Evolutionary conservation across 2,113 vertebrate genomes (phyloP).

Genomic region (Pygoscelis adeliae): DNA sequence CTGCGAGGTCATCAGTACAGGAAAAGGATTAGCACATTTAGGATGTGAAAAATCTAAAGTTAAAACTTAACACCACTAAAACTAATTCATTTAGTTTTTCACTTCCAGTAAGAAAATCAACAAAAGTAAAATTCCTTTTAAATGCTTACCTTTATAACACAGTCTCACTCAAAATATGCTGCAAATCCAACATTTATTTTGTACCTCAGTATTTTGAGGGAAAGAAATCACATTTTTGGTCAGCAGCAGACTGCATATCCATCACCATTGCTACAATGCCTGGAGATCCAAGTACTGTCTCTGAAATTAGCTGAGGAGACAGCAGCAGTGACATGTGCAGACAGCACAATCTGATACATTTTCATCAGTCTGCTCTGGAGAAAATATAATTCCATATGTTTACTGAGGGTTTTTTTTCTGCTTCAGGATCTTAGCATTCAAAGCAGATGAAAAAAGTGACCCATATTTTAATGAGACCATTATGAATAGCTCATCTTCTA

Average conservation of each 20-base stretch:
- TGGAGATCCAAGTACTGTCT: conserved; percentile 8
- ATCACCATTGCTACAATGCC: background rate
- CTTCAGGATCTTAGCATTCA: background rate
- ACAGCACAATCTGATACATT: conserved; percentile 16
- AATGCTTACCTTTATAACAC: conserved; percentile 29
- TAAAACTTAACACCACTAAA: background rate
- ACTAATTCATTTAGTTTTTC: conserved; percentile 30
- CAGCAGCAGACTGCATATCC: background rate
- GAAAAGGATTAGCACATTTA: background rate
- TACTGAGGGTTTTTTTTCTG: background rate
- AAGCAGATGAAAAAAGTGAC: background rate
- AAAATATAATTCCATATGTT: background rate
- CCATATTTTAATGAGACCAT: background rate
- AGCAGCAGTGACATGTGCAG: conserved; percentile 2
- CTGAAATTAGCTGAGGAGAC: conserved; percentile 29
- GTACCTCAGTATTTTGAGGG: background rate
- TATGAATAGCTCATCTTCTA: background rate
- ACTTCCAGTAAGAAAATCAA: conserved; percentile 56
- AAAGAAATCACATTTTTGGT: conserved; percentile 39
- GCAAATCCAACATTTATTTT: conserved; percentile 31
- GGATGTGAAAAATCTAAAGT: background rate
- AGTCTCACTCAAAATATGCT: conserved; percentile 21
- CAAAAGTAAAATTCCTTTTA: conserved; percentile 55
- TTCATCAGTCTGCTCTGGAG: conserved; percentile 14
- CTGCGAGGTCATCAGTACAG: background rate